Percentiles rank a stretch among this genome's conserved stretches.
phyloP scores from a whole-genome alignment of 2,888 invertebrate species.

The Syritta pipiens region DNA sequence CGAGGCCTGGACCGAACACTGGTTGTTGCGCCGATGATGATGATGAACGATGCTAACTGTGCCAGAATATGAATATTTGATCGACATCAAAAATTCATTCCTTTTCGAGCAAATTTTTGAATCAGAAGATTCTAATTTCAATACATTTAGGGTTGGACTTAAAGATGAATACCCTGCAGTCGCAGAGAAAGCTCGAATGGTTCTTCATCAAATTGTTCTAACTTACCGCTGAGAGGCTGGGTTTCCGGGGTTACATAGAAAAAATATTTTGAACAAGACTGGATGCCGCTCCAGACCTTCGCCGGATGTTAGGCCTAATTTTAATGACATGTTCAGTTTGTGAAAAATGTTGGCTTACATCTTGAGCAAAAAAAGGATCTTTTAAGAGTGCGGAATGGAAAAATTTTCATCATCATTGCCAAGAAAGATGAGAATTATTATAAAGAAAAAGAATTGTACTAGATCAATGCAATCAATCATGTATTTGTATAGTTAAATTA shows the following conservation, averaged over 20 bases:
- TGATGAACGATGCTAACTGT: too few species aligned
- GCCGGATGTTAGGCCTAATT: conserved; percentile 23
- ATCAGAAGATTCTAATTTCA: conserved; percentile 15
- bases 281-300: conserved; percentile 4
- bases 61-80: conserved; percentile 7
- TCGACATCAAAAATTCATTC: conserved; percentile 10
- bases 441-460: too few species aligned
- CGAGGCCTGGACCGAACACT: too few species aligned
- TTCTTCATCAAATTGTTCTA: conserved; percentile 1
- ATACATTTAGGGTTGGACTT: conserved; percentile 13
- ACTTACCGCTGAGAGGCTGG: conserved; percentile 15
- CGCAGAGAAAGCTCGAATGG: neutral
- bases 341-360: too few species aligned
- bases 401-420: too few species aligned
- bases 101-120: conserved; percentile 10
- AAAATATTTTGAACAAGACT: conserved; percentile 15
- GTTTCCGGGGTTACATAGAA: conserved; percentile 6
- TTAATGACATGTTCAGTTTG: conserved; percentile 15
- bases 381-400: too few species aligned
- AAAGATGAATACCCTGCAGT: conserved; percentile 16
- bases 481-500: too few species aligned
- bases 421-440: too few species aligned
- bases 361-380: too few species aligned
- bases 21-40: too few species aligned
- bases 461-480: too few species aligned